Evolutionary conservation across 2,888 invertebrate genomes (phyloP), one percentile per base, ranked within the genome.

Genomic region (Sesia apiformis): DNA sequence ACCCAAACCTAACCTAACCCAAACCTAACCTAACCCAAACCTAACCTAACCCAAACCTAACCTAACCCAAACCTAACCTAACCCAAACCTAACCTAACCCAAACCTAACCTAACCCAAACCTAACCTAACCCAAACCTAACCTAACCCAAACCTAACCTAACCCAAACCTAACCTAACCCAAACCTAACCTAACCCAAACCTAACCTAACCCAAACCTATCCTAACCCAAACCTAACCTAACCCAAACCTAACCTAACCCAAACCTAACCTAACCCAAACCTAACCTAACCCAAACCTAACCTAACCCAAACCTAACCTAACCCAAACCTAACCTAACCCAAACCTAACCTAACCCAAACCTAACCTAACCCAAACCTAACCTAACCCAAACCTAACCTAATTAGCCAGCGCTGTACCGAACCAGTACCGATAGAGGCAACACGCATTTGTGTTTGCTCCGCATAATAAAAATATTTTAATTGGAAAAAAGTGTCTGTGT

Each of bases 1-100:
- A 41, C 42, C 42, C 7, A n/a, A 51, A 51, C 51, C 51, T 51
- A 51, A 51, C 51, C 51, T 51, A 51, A 51, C 51, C 51, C 38
- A n/a, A 51, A 51, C 51, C 51, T 51, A 51, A 51, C 51, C 42
- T 41, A 41, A 41, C 42, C 42, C 7, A n/a, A 41, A 41, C 42
- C 42, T 41, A 41, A 41, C 42, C 42, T 41, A n/a, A n/a, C n/a
- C n/a, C n/a, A n/a, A 41, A 41, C 42, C 42, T 41, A 41, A 41
- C 42, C 42, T 41, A 41, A 41, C 42, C 42, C 7, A n/a, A 41
- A 41, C 42, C 42, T 41, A 41, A 41, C 42, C 42, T 41, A n/a
- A n/a, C n/a, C n/a, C n/a, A n/a, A 41, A 41, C 42, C 42, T 41
- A 41, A 41, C 42, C 42, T 41, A 41, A 41, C 42, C 42, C 7